phyloP scores from a whole-genome alignment of 2,113 vertebrate genomes.

The Perca flavescens region DNA sequence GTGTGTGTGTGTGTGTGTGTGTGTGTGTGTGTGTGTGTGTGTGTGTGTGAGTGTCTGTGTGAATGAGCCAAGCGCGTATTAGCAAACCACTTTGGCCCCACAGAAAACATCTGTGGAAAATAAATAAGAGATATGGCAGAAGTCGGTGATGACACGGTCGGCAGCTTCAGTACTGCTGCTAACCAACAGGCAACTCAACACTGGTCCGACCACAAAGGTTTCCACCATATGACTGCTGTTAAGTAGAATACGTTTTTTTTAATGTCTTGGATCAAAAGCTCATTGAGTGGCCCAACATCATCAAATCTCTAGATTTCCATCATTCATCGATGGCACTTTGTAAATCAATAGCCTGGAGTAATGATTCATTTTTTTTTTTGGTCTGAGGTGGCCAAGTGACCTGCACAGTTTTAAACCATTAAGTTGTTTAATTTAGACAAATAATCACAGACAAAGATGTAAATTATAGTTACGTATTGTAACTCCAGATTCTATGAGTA shows the following conservation, averaged over 20 bases:
- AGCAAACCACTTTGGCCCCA: background rate
- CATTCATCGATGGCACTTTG: background rate
- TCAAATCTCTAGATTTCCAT: background rate
- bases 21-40: no score
- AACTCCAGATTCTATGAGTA: no score
- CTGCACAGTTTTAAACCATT: slow-evolving; percentile 11
- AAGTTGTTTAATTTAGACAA: background rate
- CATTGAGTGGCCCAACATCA: background rate
- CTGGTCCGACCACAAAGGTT: background rate
- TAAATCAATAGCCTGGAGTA: background rate
- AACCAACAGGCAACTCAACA: background rate
- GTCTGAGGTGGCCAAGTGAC: background rate
- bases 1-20: background rate
- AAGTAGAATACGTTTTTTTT: background rate
- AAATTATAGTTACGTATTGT: no score
- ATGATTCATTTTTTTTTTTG: background rate
- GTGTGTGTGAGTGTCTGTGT: slow-evolving; percentile 20
- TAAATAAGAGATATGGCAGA: background rate
- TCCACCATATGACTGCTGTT: background rate
- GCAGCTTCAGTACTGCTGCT: slow-evolving; percentile 6
- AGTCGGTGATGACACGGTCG: background rate
- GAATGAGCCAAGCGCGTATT: slow-evolving; percentile 12
- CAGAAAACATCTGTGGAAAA: background rate
- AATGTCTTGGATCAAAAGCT: slow-evolving; percentile 13
- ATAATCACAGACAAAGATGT: background rate